Conservation (phyloP, 2,113 vertebrate species). For the Ammodytes dubius region DNA sequence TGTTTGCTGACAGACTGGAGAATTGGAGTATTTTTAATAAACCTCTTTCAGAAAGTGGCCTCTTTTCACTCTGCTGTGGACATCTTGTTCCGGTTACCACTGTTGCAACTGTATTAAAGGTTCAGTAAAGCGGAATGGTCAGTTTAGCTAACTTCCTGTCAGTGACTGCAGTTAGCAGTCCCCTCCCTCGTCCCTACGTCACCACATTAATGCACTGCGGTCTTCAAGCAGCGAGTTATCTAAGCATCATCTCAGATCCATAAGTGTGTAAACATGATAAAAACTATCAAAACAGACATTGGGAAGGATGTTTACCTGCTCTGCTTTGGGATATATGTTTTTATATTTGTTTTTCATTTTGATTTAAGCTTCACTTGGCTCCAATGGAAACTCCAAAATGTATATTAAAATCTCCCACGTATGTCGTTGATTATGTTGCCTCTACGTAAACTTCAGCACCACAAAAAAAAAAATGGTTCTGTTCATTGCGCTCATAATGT, state of each 20-base stretch:
- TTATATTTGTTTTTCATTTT: not conserved
- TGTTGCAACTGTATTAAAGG: not conserved
- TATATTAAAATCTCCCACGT: not conserved
- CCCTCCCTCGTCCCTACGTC: too few species aligned
- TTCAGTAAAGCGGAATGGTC: too few species aligned
- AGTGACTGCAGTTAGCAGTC: too few species aligned
- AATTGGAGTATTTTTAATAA: not conserved
- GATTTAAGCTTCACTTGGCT: not conserved
- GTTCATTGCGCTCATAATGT: not conserved
- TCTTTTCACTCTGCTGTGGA: not conserved
- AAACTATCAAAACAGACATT: too few species aligned
- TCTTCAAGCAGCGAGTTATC: too few species aligned
- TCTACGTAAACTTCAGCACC: too few species aligned
- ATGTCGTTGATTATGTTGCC: not conserved
- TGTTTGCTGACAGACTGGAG: not conserved
- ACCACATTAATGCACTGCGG: too few species aligned
- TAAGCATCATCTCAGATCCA: too few species aligned
- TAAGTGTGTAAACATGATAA: too few species aligned
- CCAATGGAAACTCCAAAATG: not conserved
- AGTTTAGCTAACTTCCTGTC: too few species aligned
- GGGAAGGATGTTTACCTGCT: too few species aligned
- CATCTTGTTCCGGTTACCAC: not conserved
- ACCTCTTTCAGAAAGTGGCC: too few species aligned
- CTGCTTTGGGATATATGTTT: not conserved
- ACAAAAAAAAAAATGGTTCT: not conserved